Conservation (phyloP, 2,113 vertebrate genomes). For the Gasterosteus nipponicus region DNA sequence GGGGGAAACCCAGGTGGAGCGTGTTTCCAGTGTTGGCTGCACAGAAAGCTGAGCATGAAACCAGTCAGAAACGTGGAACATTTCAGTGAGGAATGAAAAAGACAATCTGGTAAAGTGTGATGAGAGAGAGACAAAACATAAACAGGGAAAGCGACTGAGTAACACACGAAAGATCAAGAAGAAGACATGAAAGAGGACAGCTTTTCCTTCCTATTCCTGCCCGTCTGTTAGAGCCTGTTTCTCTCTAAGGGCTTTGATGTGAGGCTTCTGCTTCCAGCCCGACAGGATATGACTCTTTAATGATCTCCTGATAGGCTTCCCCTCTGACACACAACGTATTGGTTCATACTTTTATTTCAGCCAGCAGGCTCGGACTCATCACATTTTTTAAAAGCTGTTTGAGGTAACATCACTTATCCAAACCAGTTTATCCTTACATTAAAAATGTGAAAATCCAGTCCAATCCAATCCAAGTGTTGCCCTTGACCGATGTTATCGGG, state of each 20-base stretch:
- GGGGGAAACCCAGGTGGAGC: not conserved
- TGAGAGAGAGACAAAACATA: not conserved
- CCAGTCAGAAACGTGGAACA: not conserved
- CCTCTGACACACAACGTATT: not conserved
- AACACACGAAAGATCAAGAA: constrained; percentile 6
- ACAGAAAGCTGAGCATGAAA: not conserved
- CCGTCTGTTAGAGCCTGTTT: constrained; percentile 45
- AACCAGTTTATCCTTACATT: not conserved
- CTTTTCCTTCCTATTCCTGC: constrained; percentile 45
- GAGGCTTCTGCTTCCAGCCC: constrained; percentile 14
- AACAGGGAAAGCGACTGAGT: constrained; percentile 19
- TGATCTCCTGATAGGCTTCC: constrained; percentile 42
- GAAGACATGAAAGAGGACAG: constrained; percentile 38
- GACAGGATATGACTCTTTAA: constrained; percentile 65
- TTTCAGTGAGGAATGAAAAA: not conserved
- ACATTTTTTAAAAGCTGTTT: not conserved
- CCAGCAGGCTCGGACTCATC: not conserved
- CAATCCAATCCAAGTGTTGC: constrained; percentile 12
- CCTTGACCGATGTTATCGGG: constrained; percentile 24
- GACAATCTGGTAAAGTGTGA: not conserved
- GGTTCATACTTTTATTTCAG: constrained; percentile 12
- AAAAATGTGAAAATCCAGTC: too few species aligned
- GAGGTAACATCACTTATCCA: not conserved
- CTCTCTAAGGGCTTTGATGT: constrained; percentile 50
- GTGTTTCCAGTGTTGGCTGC: constrained; percentile 16